Evolutionary conservation across 92 coral and sea anemone genomes (phyloP).

Genomic region (Umimayanthus chanpuru): DNA sequence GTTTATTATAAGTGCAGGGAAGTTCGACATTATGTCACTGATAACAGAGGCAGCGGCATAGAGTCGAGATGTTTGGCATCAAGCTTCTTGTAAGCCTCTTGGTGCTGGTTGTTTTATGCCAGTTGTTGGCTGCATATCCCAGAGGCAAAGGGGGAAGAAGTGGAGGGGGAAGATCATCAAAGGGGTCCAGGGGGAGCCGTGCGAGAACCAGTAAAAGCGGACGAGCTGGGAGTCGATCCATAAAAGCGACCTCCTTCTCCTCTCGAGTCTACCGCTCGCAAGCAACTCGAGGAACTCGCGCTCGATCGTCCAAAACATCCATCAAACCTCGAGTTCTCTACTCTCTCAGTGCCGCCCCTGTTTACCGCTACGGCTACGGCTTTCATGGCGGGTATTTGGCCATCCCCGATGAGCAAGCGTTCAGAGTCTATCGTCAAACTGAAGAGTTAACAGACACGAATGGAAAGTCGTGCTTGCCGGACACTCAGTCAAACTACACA

Average conservation of each 20-base stretch:
- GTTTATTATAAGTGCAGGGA: background rate
- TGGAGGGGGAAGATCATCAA: background rate
- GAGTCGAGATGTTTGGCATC: background rate
- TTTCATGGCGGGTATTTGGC: slow-evolving; percentile 1
- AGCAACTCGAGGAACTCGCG: background rate
- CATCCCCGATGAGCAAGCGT: slow-evolving; percentile 3
- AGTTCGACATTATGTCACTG: background rate
- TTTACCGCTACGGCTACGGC: background rate
- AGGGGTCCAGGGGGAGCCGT: background rate
- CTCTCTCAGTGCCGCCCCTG: background rate
- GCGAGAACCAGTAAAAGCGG: background rate
- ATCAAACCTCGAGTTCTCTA: background rate
- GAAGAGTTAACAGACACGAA: background rate
- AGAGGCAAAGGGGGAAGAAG: background rate
- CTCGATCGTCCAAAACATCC: background rate
- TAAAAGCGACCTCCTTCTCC: slow-evolving; percentile 7
- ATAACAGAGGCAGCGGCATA: background rate
- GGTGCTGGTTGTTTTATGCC: background rate
- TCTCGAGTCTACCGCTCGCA: background rate
- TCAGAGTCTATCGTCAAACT: background rate
- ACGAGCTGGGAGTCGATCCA: background rate
- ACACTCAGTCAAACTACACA: background rate
- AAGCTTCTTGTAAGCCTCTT: no score
- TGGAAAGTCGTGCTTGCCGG: background rate
- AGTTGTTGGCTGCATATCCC: background rate